phyloP scores from a whole-genome alignment of 1,140 invertebrate genomes.

The Portunus trituberculatus region DNA sequence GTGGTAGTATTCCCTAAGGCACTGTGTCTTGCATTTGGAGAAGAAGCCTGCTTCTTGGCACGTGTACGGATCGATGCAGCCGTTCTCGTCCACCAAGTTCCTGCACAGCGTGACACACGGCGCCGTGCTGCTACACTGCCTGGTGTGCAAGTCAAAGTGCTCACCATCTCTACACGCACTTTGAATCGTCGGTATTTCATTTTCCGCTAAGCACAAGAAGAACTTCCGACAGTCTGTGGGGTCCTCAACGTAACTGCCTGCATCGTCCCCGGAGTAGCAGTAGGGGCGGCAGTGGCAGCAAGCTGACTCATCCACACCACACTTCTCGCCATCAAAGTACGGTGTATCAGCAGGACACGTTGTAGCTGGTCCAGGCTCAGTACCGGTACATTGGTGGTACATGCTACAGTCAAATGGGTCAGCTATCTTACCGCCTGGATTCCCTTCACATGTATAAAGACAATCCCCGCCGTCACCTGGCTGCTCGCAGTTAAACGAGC shows the following conservation, averaged over 20 bases:
- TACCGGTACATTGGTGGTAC: background rate
- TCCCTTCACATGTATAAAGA: background rate
- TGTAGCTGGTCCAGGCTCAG: background rate
- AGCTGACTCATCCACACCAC: background rate
- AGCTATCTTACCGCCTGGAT: background rate
- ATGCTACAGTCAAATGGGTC: background rate
- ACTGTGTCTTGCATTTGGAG: background rate
- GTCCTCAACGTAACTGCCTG: background rate
- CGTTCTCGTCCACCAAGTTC: too few species aligned
- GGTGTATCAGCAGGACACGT: background rate
- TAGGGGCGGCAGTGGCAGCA: conserved; percentile 13
- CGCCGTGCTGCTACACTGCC: too few species aligned
- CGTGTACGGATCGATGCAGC: background rate
- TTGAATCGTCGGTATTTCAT: background rate
- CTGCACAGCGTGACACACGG: too few species aligned
- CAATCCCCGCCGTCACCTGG: background rate
- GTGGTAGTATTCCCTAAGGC: background rate
- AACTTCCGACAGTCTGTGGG: background rate
- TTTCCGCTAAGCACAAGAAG: background rate
- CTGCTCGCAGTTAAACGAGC: background rate
- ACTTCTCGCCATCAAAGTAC: background rate
- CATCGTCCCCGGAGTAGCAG: background rate
- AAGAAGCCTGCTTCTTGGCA: background rate
- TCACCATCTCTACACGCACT: too few species aligned
- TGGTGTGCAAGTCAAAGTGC: background rate